Evolutionary conservation across 2,888 invertebrate genomes (phyloP), one percentile per base, ranked within the genome.

Genomic region (Drosophila limbata): DNA sequence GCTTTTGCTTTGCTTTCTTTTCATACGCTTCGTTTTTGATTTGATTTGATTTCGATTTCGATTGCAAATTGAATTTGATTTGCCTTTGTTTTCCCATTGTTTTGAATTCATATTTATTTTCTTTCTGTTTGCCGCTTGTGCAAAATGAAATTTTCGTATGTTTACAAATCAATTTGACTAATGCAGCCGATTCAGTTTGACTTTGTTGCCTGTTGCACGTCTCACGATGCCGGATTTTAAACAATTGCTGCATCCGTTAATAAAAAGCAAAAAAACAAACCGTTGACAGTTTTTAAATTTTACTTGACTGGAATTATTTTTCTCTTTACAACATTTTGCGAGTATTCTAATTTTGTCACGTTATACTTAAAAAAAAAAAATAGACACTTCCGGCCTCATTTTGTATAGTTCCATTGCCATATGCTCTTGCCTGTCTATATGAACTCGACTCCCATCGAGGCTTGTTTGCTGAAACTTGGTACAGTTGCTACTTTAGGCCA

Each of bases 91-190:
- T 52, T 45, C 59, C 56, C 15, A 33, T 48, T 13, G 17, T 48
- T 48, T 52, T 48, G 15, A 48, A 48, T 17, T 42, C 63, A 42
- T 52, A 33, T 56, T 44, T 48, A 33, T 48, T 55, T 45, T 35
- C n/a, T 39, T 33, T 33, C 40, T 68, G 39, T 11, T 6, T 35
- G 31, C 11, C 39, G 59, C 53, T 42, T 44, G 25, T 10, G 4
- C 28, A 19, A 71, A 78, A 67, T 78, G 56, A 64, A 78, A 62
- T 63, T 68, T 57, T 53, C 47, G 45, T 40, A 11, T 77, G 84
- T 84, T 84, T 88, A 86, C 73, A 81, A 84, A 86, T 84, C 88
- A 84, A 88, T 84, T 88, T 81, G 84, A 56, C 69, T 88, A 81
- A 86, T 86, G 81, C 69, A 73, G 13, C 40, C 47, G 81, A 77